Conservation (phyloP, 2,113 vertebrate species). For the Urocitellus parryii region DNA sequence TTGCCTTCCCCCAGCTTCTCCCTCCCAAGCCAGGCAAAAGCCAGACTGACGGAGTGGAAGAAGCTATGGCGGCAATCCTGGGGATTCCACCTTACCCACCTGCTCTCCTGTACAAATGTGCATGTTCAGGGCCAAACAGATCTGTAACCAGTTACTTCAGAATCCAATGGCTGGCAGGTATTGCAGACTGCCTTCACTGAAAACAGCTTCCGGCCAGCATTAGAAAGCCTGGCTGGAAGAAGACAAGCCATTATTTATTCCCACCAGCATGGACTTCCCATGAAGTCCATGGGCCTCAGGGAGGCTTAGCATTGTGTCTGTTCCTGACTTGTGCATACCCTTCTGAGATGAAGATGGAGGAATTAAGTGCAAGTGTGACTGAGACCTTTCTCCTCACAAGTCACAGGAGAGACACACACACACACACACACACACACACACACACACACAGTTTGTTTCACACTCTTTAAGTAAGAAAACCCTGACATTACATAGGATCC, state of each 20-base stretch:
- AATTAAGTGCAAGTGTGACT: background rate
- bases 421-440: background rate
- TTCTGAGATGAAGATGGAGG: background rate
- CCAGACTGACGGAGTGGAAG: background rate
- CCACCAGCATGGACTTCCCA: background rate
- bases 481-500: background rate
- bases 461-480: background rate
- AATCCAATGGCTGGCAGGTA: background rate
- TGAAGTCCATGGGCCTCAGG: too few relatives aligned
- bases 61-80: background rate
- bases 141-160: background rate
- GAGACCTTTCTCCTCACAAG: background rate
- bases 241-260: background rate
- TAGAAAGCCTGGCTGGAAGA: background rate
- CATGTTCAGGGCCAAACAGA: background rate
- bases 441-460: background rate
- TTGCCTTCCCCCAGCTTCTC: background rate
- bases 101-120: background rate
- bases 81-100: background rate
- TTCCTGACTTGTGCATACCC: background rate
- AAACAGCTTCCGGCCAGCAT: background rate
- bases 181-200: background rate
- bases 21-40: background rate
- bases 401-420: background rate
- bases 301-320: background rate